Evolutionary conservation across 1,140 invertebrate genomes (phyloP).

Genomic region (Cephus cinctus): DNA sequence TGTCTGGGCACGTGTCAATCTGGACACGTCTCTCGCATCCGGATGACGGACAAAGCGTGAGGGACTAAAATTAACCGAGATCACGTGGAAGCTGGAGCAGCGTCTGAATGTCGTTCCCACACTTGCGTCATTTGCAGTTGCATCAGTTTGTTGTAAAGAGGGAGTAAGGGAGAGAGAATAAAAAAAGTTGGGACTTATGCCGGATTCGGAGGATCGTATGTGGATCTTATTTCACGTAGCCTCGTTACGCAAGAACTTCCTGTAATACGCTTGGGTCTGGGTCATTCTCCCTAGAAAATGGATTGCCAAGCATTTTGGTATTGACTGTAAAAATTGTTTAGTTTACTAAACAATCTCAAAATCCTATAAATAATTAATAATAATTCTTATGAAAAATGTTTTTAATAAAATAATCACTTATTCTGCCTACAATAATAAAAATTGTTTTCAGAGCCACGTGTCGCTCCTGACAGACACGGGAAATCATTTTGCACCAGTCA

Average conservation of each 20-base stretch:
- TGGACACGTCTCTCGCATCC: no score
- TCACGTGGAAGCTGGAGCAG: not conserved
- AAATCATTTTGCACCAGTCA: no score
- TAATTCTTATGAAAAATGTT: not conserved
- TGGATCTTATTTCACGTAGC: not conserved
- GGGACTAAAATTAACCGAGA: not conserved
- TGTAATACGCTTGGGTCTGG: not conserved
- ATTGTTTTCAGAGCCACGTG: not conserved
- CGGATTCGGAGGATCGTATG: not conserved
- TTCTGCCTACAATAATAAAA: no score
- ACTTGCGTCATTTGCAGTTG: not conserved
- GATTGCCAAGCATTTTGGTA: not conserved
- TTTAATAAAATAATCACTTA: no score
- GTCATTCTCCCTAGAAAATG: not conserved
- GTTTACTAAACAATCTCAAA: no score
- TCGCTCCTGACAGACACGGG: not conserved
- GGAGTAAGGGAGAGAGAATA: no score
- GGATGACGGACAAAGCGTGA: no score
- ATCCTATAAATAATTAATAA: not conserved
- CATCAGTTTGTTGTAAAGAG: not conserved
- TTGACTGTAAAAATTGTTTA: no score
- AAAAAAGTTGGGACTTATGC: no score
- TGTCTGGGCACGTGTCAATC: no score
- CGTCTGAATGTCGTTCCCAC: not conserved
- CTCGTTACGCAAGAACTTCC: not conserved